Conservation (phyloP, 2,113 vertebrate genomes). For the Columba janthina region DNA sequence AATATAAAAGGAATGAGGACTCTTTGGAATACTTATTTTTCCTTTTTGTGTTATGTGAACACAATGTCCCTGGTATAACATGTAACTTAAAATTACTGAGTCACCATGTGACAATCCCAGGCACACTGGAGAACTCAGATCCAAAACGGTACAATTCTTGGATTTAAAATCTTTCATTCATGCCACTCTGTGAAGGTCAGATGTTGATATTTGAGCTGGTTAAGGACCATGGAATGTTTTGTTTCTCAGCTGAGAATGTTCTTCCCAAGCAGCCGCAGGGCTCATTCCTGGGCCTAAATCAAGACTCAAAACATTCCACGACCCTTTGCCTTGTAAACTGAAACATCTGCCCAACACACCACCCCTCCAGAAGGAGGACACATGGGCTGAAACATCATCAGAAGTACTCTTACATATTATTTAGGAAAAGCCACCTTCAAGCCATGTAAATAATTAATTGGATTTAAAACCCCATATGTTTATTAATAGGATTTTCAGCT, state of each 20-base stretch:
- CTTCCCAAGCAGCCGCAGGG: slow-evolving; percentile 42
- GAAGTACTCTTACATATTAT: neutral
- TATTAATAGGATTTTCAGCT: neutral
- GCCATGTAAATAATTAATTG: neutral
- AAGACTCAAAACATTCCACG: slow-evolving; percentile 57
- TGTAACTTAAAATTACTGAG: neutral
- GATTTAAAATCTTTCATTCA: slow-evolving; percentile 63
- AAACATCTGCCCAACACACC: neutral
- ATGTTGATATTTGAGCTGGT: slow-evolving; percentile 22
- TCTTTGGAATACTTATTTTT: neutral
- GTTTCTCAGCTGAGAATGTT: slow-evolving; percentile 61
- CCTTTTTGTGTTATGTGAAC: neutral
- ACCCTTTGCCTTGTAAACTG: slow-evolving; percentile 17
- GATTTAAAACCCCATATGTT: rapidly evolving
- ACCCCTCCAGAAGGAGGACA: neutral
- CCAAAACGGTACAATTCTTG: neutral
- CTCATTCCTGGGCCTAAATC: slow-evolving; percentile 47
- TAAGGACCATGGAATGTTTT: slow-evolving; percentile 46
- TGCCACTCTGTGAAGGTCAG: slow-evolving; percentile 46
- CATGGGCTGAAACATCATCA: neutral
- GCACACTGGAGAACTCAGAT: neutral
- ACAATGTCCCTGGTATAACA: neutral
- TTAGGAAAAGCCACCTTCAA: neutral
- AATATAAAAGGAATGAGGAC: neutral
- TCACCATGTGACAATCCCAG: neutral